Evolutionary conservation across 2,113 vertebrate genomes (phyloP), one percentile per base, ranked within the genome.

Genomic region (Loxodonta africana): DNA sequence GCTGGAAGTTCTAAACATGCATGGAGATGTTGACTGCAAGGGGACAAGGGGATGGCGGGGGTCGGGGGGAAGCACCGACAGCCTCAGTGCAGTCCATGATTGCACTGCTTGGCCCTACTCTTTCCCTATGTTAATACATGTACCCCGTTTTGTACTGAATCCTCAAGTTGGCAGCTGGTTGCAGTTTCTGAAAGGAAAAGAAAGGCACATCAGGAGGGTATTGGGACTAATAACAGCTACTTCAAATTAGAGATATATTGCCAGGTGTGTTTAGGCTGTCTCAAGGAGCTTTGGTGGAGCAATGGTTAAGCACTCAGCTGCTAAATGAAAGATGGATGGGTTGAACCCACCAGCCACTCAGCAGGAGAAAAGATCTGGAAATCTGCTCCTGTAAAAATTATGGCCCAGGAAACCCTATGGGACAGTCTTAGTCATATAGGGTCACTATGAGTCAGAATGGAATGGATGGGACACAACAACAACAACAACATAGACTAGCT

Each of bases 151-250:
- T 41, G 15, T 71, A 91, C 9, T 71, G 62, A 51, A 71, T 71
- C 51, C 21, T 85, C 41, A 80, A 69, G 57, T n/a, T 90, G 82
- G 71, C 14, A 90, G 37, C 60, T 94, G 78, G 14, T 25, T 69
- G 60, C 33, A 12, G 8, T 67, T 69, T 53, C 26, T 26, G 20
- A 5, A 15, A 9, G 21, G 23, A 76, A 37, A 37, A 60, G n/a
- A n/a, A 84, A 23, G 30, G 14, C 53, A 8, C 7, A 83, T 60
- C 12, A 69, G 37, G 17, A 73, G 44, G 23, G 48, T 83, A 76
- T 28, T 57, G 48, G 53, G 57, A 69, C 17, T 25, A 76, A 30
- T 28, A 67, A 60, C 37, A 30, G 4, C 83, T 46, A 92, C 48
- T 18, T 65, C 92, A 37, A 37, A 46, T 28, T 18, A 62, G 65